Evolutionary conservation across 2,888 invertebrate genomes (phyloP).

Genomic region (Ectropis crepuscularia): DNA sequence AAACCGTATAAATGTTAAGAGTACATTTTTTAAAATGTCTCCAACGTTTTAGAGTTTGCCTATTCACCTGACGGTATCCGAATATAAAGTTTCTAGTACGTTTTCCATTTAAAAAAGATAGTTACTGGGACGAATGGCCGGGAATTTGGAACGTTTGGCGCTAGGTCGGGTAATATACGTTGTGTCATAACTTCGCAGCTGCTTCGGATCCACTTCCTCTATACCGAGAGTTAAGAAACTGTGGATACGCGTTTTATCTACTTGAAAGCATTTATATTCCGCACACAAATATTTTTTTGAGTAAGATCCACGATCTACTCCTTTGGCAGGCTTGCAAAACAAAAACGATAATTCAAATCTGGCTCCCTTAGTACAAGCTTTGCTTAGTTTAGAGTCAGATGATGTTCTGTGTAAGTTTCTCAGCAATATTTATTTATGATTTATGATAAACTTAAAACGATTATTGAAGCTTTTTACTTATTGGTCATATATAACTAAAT

Average conservation of each 20-base stretch:
- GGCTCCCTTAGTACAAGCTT: too few relatives aligned
- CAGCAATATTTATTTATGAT: too few relatives aligned
- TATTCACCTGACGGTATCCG: neutral
- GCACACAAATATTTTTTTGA: neutral
- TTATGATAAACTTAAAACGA: too few relatives aligned
- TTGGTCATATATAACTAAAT: too few relatives aligned
- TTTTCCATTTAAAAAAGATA: constrained; percentile 21
- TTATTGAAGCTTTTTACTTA: too few relatives aligned
- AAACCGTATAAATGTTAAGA: too few relatives aligned
- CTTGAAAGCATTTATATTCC: too few relatives aligned
- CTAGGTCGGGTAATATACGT: constrained; percentile 72
- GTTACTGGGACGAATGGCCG: constrained; percentile 51
- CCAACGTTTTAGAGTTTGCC: neutral
- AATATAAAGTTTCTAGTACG: neutral
- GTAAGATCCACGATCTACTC: neutral
- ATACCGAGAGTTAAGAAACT: constrained; percentile 47
- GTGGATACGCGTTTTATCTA: constrained; percentile 16
- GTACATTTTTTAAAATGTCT: too few relatives aligned
- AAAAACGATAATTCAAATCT: too few relatives aligned
- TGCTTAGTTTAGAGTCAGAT: too few relatives aligned
- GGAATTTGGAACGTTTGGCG: constrained; percentile 42
- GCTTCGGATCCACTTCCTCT: constrained; percentile 63
- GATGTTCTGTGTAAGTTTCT: too few relatives aligned
- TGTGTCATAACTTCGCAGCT: constrained; percentile 71
- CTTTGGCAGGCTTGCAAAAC: too few relatives aligned